Evolutionary conservation across 30 jellyfish, hydroid and myxozoan species (phyloP).

Genomic region (Cassiopea xamachana): DNA sequence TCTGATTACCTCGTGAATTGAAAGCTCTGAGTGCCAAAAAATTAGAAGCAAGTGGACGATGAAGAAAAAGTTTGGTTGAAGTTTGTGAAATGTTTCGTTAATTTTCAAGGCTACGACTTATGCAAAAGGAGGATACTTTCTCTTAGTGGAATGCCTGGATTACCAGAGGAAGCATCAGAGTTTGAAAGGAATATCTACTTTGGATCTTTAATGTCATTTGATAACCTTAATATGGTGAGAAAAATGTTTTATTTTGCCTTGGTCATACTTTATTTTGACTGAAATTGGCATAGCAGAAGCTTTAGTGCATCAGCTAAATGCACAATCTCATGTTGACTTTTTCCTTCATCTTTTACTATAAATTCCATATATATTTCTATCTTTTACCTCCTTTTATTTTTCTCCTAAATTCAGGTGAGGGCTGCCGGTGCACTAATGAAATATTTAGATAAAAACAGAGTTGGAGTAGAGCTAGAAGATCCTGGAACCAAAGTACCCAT

Average conservation of each 20-base stretch:
- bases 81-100: too few species aligned
- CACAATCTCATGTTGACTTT: too few species aligned
- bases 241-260: background rate
- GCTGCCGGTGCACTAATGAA: slow-evolving; percentile 94
- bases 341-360: background rate
- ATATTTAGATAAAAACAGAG: slow-evolving; percentile 83
- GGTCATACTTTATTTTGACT: background rate
- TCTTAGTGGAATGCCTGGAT: slow-evolving; percentile 83
- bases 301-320: too few species aligned
- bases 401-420: slow-evolving; percentile 52
- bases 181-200: slow-evolving; percentile 74
- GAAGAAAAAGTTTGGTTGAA: background rate
- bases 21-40: background rate
- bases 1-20: too few species aligned
- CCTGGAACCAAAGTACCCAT: slow-evolving; percentile 86
- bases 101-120: slow-evolving; percentile 70
- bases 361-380: background rate
- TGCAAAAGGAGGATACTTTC: slow-evolving; percentile 89
- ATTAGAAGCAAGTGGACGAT: background rate
- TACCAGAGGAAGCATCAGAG: slow-evolving; percentile 79
- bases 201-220: slow-evolving; percentile 78
- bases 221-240: slow-evolving; percentile 84
- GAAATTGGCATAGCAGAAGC: too few species aligned
- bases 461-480: slow-evolving; percentile 94
- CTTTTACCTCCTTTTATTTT: background rate